A percentile compares a stretch with the other conserved stretches of the same genome.
These are phyloP conservation scores for Sinocyclocheilus anshuiensis DNA, from an alignment of 2,113 vertebrate species.

Conservation along the genomic window DNA sequence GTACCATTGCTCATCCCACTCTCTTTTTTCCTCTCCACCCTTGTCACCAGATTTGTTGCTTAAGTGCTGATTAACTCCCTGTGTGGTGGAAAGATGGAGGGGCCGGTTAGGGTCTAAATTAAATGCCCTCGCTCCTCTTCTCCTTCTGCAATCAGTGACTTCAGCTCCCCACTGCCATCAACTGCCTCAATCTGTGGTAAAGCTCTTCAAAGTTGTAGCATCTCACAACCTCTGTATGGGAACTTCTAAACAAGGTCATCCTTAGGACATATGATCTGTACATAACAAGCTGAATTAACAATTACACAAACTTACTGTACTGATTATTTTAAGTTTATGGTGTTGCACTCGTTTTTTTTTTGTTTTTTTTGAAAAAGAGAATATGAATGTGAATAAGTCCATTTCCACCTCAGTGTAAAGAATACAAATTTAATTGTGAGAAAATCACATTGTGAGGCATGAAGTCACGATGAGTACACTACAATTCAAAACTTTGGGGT, in stretches of 20 bases:
- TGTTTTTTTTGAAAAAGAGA: background rate
- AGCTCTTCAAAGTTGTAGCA: constrained; percentile 21
- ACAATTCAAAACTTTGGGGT: too few species aligned
- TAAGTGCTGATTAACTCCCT: constrained; percentile 62
- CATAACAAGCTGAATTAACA: background rate
- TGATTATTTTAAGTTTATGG: background rate
- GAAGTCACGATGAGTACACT: too few species aligned
- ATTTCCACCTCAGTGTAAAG: background rate
- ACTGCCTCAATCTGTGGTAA: constrained; percentile 27
- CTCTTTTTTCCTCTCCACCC: constrained; percentile 41
- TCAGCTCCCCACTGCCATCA: constrained; percentile 35
- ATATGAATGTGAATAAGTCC: background rate
- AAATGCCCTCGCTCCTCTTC: constrained; percentile 46
- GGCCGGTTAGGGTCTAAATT: constrained; percentile 50
- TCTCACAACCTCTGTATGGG: constrained; percentile 1
- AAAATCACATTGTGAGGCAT: background rate
- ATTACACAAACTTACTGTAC: background rate
- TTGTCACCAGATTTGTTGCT: constrained; percentile 37
- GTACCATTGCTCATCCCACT: constrained; percentile 16
- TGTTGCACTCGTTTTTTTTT: background rate
- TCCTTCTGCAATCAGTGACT: constrained; percentile 45
- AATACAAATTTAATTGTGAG: background rate
- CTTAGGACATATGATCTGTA: background rate
- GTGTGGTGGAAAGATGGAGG: constrained; percentile 46
- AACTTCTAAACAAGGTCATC: constrained; percentile 29